Conservation (phyloP, 2,797 vertebrate genomes). For the Philypnodon macrostomus region DNA sequence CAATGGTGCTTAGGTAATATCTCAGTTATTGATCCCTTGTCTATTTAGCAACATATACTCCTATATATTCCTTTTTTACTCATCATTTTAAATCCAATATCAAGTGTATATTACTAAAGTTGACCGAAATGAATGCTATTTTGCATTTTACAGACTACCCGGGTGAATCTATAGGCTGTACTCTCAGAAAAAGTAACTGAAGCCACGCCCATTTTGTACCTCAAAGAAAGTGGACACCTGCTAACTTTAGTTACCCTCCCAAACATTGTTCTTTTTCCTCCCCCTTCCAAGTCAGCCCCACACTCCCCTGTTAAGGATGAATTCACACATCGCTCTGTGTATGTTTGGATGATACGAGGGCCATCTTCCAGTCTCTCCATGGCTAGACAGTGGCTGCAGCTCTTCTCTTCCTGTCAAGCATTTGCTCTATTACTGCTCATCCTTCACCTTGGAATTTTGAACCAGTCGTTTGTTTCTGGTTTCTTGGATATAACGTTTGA, state of each 20-base stretch:
- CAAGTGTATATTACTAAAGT: too few relatives aligned
- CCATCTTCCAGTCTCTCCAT: slow-evolving; percentile 64
- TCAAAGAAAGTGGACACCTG: too few relatives aligned
- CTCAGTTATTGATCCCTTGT: too few relatives aligned
- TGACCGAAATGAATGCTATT: too few relatives aligned
- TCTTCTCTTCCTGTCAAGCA: slow-evolving; percentile 35
- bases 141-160: too few relatives aligned
- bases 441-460: slow-evolving; percentile 46
- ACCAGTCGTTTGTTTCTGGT: slow-evolving; percentile 47
- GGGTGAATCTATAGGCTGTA: too few relatives aligned
- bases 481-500: slow-evolving; percentile 25
- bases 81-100: too few relatives aligned
- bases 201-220: too few relatives aligned
- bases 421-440: slow-evolving; percentile 51
- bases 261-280: slow-evolving; percentile 51
- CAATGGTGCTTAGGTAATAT: too few relatives aligned
- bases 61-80: too few relatives aligned
- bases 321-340: slow-evolving; percentile 7
- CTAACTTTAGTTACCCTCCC: slow-evolving; percentile 14
- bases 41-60: too few relatives aligned
- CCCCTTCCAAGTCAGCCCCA: slow-evolving; percentile 50
- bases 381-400: slow-evolving; percentile 65
- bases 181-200: too few relatives aligned
- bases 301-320: slow-evolving; percentile 34
- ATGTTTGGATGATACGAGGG: slow-evolving; percentile 21